Evolutionary conservation across 35 echinoderm and acorn worm species (phyloP), one percentile per base, ranked within the genome.

Genomic region (Lytechinus pictus): DNA sequence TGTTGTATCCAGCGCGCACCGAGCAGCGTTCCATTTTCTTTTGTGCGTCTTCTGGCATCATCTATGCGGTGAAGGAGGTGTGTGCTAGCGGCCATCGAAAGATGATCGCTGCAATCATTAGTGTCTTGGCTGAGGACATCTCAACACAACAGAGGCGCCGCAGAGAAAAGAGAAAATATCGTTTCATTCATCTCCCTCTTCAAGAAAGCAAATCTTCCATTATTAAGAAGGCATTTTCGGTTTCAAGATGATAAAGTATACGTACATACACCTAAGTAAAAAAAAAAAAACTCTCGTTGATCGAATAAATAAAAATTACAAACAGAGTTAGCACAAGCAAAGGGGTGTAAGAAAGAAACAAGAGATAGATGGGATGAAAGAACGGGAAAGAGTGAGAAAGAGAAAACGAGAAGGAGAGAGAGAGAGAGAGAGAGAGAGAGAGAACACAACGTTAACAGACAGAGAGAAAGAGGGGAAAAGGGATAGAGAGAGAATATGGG

Each of bases 31-130:
- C 16, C 16, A 79, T 24, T 79, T 79, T 79, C 66, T 79, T 79
- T 79, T 24, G 66, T 24, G n/a, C 66, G 66, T 79, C 66, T 79
- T 79, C 66, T 79, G 66, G 19, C 66, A 24, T 79, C n/a, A 24
- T 16, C 66, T 24, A 24, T 79, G 16, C 19, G 52, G 88, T 33
- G 88, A 21, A 90, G 66, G 66, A 79, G 66, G 66, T 79, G 66
- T 54, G 92, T 13, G 92, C 92, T 93, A 54, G 92, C 92, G 92
- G 92, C 92, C 53, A 93, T 12, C 16, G 92, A 93, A 93, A 93
- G 92, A 19, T 93, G 92, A 93, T 93, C 92, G 92, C 92, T 53
- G 55, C 52, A 93, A 93, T 93, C 92, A 93, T 93, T 93, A 93
- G 92, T 55, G 54, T 93, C 55, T 93, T 55, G 33, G 92, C 92